Evolutionary conservation across 2,113 vertebrate genomes (phyloP).

Genomic region (human): GRCh38 chr1:154496001-154496500

Average conservation of each 20-base stretch:
- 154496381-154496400: background rate
- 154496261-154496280: background rate
- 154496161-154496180: background rate
- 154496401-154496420: background rate
- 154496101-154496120: constrained; percentile 84
- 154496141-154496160: background rate
- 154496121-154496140: constrained; percentile 73
- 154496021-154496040: constrained; percentile 15
- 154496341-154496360: background rate
- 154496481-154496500: background rate
- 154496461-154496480: background rate
- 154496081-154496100: constrained; percentile 82
- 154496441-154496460: background rate
- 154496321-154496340: background rate
- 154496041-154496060: background rate
- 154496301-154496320: background rate
- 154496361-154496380: background rate
- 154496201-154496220: constrained; percentile 23
- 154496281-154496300: constrained; percentile 22
- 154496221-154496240: background rate
- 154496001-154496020: background rate
- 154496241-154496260: background rate
- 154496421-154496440: background rate
- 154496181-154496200: background rate
- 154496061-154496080: constrained; percentile 71